Conservation (phyloP, 2,113 vertebrate genomes). For the Machaerirhynchus nigripectus region DNA sequence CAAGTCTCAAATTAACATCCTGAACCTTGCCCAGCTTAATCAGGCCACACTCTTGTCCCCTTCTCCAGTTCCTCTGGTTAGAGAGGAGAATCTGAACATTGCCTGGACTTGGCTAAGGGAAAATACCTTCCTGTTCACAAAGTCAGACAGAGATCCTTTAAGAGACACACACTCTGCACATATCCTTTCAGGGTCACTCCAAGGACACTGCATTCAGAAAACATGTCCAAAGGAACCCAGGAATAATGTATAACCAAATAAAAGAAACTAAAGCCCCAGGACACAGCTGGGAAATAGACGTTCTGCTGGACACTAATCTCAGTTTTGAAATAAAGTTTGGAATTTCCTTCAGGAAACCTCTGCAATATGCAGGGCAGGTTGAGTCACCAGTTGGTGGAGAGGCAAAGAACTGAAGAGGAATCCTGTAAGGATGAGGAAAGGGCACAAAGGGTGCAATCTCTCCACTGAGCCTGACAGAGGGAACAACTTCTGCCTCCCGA, state of each 20-base stretch:
- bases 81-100: not conserved
- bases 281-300: not conserved
- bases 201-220: not conserved
- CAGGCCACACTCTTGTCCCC: not conserved
- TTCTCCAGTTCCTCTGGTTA: not conserved
- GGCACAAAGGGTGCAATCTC: not conserved
- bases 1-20: not conserved
- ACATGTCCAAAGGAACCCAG: not conserved
- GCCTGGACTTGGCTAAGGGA: not conserved
- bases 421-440: not conserved
- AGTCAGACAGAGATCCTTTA: not conserved
- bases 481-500: not conserved
- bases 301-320: not conserved
- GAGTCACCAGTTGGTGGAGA: not conserved
- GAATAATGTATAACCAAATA: not conserved
- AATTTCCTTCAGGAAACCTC: slow-evolving; percentile 31
- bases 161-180: not conserved
- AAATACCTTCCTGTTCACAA: not conserved
- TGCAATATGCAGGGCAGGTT: not conserved
- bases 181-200: not conserved
- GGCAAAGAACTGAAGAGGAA: not conserved
- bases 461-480: rapidly evolving
- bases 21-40: not conserved
- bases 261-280: not conserved
- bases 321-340: slow-evolving; percentile 10